Percentiles rank a stretch among this genome's conserved stretches.
These are phyloP conservation scores for Ischnus inquisitorius DNA, from an alignment of 2,888 invertebrate species.

Conservation along the genomic window DNA sequence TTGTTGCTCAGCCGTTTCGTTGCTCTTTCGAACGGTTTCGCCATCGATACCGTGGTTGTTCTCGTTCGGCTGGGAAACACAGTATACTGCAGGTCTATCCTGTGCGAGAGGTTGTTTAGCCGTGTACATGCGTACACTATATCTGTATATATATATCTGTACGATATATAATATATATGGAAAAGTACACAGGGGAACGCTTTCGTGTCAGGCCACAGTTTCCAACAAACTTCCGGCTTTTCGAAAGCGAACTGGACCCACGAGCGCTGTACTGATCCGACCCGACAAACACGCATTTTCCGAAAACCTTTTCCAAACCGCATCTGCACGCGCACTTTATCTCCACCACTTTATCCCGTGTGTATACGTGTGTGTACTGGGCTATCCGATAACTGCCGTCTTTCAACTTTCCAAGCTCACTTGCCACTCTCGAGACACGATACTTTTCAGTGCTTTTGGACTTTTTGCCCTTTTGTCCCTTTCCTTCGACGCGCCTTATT, in stretches of 20 bases:
- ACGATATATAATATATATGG: conserved; percentile 5
- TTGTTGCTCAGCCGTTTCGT: conserved; percentile 33
- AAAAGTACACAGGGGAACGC: conserved; percentile 50
- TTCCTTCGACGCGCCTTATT: conserved; percentile 15
- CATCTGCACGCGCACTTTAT: conserved; percentile 1
- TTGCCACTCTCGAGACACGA: conserved; percentile 29
- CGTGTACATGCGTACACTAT: not conserved
- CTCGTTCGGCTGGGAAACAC: conserved; percentile 14
- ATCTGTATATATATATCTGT: conserved; percentile 3
- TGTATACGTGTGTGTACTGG: not conserved
- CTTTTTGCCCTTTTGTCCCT: conserved; percentile 50
- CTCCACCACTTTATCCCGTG: not conserved
- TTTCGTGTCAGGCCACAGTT: conserved; percentile 49
- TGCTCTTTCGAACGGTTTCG: conserved; percentile 27
- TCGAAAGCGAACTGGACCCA: conserved; percentile 46
- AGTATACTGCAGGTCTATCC: conserved; percentile 10
- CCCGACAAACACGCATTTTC: conserved; percentile 10
- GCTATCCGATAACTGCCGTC: conserved; percentile 25
- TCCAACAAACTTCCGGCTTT: conserved; percentile 64
- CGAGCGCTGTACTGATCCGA: conserved; percentile 34
- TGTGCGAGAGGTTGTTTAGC: not conserved
- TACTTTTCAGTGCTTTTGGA: conserved; percentile 53
- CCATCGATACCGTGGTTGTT: conserved; percentile 54
- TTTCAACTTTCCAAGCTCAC: conserved; percentile 53
- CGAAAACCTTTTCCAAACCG: conserved; percentile 34